Conservation (phyloP, 2,113 vertebrate species). For the Zosterops hypoxanthus region DNA sequence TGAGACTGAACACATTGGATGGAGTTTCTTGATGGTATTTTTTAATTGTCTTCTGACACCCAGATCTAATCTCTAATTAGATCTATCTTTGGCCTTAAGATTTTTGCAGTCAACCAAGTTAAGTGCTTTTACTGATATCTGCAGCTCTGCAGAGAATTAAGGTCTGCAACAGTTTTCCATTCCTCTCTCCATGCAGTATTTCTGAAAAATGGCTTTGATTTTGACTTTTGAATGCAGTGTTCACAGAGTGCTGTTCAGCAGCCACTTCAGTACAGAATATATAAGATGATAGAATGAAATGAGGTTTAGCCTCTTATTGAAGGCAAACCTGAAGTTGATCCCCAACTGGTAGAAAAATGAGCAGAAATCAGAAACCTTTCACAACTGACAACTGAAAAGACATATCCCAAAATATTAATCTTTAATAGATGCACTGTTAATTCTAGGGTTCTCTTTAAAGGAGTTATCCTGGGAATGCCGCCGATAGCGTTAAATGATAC, state of each 20-base stretch:
- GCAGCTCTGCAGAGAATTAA: not conserved
- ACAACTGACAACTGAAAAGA: not conserved
- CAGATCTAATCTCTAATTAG: not conserved
- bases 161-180: not conserved
- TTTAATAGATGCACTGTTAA: not conserved
- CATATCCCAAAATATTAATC: not conserved
- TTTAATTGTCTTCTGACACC: not conserved
- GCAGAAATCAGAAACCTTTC: not conserved
- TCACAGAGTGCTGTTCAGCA: not conserved
- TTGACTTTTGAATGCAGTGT: not conserved
- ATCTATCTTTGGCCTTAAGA: not conserved
- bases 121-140: not conserved
- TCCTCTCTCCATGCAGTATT: not conserved
- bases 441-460: not conserved
- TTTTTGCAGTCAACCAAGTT: not conserved
- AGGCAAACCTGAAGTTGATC: conserved; percentile 1
- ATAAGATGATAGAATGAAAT: not conserved
- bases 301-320: not conserved
- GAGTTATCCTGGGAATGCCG: conserved; percentile 12
- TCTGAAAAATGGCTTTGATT: not conserved
- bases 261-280: not conserved
- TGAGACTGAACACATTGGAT: not conserved
- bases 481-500: not conserved
- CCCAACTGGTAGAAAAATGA: not conserved
- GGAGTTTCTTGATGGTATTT: not conserved